phyloP scores from a whole-genome alignment of 2,888 invertebrate species.

The Philopedon plagiatum region DNA sequence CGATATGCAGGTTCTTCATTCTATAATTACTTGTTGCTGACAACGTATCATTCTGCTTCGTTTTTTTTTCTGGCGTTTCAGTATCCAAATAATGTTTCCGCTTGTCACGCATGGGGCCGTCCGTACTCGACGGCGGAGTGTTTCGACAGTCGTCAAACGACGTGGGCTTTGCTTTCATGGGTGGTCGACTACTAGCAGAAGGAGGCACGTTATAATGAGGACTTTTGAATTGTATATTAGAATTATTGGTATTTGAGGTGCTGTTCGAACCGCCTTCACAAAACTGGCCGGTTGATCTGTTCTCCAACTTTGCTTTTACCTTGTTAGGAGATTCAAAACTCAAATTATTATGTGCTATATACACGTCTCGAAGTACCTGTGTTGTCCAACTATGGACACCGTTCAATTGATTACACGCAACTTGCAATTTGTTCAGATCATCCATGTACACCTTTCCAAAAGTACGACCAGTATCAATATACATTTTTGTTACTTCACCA shows the following conservation, averaged over 20 bases:
- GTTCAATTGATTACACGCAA: slow-evolving; percentile 6
- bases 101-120: no score
- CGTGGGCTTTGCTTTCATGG: not conserved
- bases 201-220: no score
- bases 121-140: no score
- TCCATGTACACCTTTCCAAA: slow-evolving; percentile 55
- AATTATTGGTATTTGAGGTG: not conserved
- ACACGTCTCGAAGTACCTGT: not conserved
- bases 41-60: not conserved
- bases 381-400: slow-evolving; percentile 13
- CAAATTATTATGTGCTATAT: not conserved
- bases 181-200: not conserved
- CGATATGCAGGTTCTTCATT: not conserved
- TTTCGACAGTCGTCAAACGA: not conserved
- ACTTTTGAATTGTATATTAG: not conserved
- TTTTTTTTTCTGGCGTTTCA: not conserved
- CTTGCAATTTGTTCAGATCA: not conserved
- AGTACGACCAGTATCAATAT: slow-evolving; percentile 28
- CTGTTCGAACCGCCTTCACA: not conserved
- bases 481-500: slow-evolving; percentile 55
- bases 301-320: slow-evolving; percentile 19
- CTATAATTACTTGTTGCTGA: not conserved
- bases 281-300: not conserved
- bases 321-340: not conserved
- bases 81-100: not conserved